A percentile compares a stretch with the other conserved stretches of the same genome.
phyloP scores from a whole-genome alignment of 2,888 invertebrate species.

The Hermaeophaga mercurialis region DNA sequence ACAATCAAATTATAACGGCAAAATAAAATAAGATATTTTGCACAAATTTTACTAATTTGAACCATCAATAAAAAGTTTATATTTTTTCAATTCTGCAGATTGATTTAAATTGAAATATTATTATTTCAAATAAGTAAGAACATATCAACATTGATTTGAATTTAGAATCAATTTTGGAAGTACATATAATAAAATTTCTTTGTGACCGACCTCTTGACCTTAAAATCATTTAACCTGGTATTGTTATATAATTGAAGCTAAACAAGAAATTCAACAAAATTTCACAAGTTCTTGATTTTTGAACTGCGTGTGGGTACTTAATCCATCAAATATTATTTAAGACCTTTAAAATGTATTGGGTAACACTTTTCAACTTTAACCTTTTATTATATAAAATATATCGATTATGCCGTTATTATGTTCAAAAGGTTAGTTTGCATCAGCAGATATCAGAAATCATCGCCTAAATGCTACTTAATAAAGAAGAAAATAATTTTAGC shows the following conservation, averaged over 20 bases:
- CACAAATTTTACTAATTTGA: no score
- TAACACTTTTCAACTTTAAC: conserved; percentile 13
- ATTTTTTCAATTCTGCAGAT: no score
- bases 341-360: conserved; percentile 10
- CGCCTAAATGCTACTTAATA: conserved; percentile 7
- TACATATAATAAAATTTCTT: background rate
- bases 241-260: conserved; percentile 11
- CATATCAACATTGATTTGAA: no score
- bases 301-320: conserved; percentile 5
- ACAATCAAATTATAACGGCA: no score
- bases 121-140: no score
- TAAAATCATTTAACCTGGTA: conserved; percentile 1
- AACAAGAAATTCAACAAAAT: conserved; percentile 11
- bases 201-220: background rate
- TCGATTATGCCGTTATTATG: conserved; percentile 13
- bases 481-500: conserved; percentile 6
- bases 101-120: no score
- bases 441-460: conserved; percentile 15
- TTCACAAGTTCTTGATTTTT: conserved; percentile 10
- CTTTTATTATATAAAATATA: conserved; percentile 19
- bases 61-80: no score
- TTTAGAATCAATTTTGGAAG: background rate
- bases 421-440: conserved; percentile 12
- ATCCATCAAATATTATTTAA: conserved; percentile 17
- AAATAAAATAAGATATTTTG: no score